A percentile compares a stretch with the other conserved stretches of the same genome.
These are phyloP conservation scores for Sebastes iracundus DNA, from an alignment of 2,797 vertebrate genomes.

Conservation along the genomic window DNA sequence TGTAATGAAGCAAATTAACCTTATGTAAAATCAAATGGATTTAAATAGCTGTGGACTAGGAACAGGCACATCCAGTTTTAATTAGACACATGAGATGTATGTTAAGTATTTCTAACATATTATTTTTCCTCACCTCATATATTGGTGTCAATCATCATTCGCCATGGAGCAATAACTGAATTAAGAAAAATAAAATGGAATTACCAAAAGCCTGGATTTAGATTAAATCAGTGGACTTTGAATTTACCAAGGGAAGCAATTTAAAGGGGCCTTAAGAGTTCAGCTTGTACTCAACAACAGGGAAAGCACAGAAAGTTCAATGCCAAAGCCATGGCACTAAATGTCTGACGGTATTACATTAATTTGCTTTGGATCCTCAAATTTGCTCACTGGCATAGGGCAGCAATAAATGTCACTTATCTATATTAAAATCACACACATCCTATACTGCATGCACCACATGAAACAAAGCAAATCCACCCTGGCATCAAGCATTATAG, in stretches of 20 bases:
- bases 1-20: not conserved
- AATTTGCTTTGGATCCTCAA: conserved; percentile 17
- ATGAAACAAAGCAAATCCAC: not conserved
- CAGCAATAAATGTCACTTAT: not conserved
- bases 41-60: not conserved
- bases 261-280: conserved; percentile 22
- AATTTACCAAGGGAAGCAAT: conserved; percentile 29
- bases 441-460: not conserved
- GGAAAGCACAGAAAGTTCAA: conserved; percentile 5
- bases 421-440: conserved; percentile 4
- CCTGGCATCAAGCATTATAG: not conserved
- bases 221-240: conserved; percentile 31
- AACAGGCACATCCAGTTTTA: not conserved
- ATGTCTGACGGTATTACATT: conserved; percentile 8
- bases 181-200: conserved; percentile 1
- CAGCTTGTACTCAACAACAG: conserved; percentile 13
- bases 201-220: conserved; percentile 21
- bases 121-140: not conserved
- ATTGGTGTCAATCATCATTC: not conserved
- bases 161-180: not conserved
- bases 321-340: conserved; percentile 6
- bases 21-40: not conserved
- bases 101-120: not conserved
- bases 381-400: conserved; percentile 4
- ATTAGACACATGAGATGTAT: not conserved